Percentiles rank a stretch among this genome's conserved stretches.
Conservation (phyloP, 2,797 vertebrate species). For the Corythornis leucogaster region DNA sequence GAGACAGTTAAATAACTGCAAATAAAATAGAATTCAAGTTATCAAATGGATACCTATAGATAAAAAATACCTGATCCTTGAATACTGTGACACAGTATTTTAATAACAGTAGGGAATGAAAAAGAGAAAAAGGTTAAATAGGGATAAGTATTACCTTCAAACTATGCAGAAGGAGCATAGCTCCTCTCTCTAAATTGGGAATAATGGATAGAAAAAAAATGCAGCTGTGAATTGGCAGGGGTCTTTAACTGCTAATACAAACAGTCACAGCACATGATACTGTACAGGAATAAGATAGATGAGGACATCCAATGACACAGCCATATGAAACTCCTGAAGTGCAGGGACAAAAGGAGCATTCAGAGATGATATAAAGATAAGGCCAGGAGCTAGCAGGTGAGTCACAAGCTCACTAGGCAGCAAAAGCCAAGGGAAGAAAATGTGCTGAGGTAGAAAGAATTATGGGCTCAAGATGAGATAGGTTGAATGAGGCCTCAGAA, state of each 20-base stretch:
- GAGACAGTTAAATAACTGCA: slow-evolving; percentile 53
- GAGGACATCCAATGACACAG: neutral
- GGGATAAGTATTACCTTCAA: slow-evolving; percentile 27
- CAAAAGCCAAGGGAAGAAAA: neutral
- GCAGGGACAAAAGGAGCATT: neutral
- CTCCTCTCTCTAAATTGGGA: neutral
- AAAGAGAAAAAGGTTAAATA: slow-evolving; percentile 32
- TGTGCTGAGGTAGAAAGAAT: neutral
- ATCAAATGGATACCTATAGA: slow-evolving; percentile 22
- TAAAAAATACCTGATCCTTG: slow-evolving; percentile 12
- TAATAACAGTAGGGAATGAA: slow-evolving; percentile 12
- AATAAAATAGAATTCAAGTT: slow-evolving; percentile 36
- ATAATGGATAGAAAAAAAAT: neutral
- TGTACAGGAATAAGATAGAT: neutral
- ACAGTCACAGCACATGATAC: neutral
- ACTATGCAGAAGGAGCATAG: neutral
- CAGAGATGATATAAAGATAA: neutral
- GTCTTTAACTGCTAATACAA: slow-evolving; percentile 16
- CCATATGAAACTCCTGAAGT: neutral
- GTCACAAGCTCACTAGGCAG: neutral
- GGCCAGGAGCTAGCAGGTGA: neutral
- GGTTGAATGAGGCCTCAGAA: neutral
- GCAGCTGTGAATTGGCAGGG: neutral
- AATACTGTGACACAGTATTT: neutral
- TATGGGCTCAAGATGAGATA: neutral